Percentiles rank a stretch among this genome's conserved stretches.
phyloP scores from a whole-genome alignment of 1,140 invertebrate genomes.

The Drepana arcuata region DNA sequence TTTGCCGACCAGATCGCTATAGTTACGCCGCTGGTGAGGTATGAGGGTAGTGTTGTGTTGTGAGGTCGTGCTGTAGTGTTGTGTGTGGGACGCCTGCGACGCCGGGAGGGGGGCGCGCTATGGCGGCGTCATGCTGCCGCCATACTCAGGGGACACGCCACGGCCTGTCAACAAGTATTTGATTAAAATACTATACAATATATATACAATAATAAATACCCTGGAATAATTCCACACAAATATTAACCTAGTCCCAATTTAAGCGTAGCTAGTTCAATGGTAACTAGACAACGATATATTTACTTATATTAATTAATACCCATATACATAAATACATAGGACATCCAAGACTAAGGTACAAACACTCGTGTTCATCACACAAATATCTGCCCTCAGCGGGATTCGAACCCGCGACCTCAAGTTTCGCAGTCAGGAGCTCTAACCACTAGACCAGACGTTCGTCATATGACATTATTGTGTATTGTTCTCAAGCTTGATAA shows the following conservation, averaged over 20 bases:
- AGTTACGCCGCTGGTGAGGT: too few species aligned
- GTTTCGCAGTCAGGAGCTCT: too few species aligned
- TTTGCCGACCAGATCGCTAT: too few species aligned
- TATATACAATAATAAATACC: neutral
- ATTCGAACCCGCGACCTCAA: too few species aligned
- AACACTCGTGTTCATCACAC: too few species aligned
- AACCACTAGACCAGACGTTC: too few species aligned
- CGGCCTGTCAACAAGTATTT: conserved; percentile 39
- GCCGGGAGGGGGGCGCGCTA: conserved; percentile 57
- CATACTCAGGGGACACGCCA: conserved; percentile 68
- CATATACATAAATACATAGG: neutral
- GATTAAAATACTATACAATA: neutral
- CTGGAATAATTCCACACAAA: neutral
- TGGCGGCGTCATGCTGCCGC: conserved; percentile 65
- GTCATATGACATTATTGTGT: too few species aligned
- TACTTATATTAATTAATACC: neutral
- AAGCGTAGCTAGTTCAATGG: neutral
- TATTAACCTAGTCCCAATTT: neutral
- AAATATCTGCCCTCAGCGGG: too few species aligned
- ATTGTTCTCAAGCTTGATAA: too few species aligned
- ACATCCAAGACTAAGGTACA: too few species aligned
- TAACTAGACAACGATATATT: neutral
- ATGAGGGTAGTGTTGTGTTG: too few species aligned
- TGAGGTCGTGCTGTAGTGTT: too few species aligned
- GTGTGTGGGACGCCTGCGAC: conserved; percentile 6